These are phyloP conservation scores for Forbesichthys papilliferus DNA, from an alignment of 2,113 vertebrate genomes.

Conservation along the genomic window DNA sequence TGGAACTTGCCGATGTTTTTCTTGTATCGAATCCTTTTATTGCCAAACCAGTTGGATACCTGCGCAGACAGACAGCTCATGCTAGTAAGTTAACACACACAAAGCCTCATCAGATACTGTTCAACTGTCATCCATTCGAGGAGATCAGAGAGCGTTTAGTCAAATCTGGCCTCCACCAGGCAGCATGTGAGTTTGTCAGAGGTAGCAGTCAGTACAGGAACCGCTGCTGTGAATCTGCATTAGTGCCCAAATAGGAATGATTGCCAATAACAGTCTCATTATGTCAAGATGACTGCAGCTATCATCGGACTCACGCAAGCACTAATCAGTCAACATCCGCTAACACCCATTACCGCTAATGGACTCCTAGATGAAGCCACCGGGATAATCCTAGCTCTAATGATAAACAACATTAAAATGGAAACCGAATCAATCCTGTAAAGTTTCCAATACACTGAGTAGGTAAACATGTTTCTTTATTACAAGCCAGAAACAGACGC, in stretches of 20 bases:
- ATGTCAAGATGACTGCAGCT: slow-evolving; percentile 74
- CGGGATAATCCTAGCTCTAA: slow-evolving; percentile 73
- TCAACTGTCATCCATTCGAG: not conserved
- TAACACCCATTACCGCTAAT: slow-evolving; percentile 79
- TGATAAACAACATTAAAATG: slow-evolving; percentile 82
- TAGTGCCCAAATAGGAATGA: slow-evolving; percentile 73
- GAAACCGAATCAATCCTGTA: slow-evolving; percentile 77
- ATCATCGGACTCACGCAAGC: slow-evolving; percentile 73
- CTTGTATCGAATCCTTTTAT: slow-evolving; percentile 99
- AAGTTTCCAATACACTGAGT: slow-evolving; percentile 61
- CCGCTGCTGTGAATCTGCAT: slow-evolving; percentile 68
- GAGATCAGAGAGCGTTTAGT: slow-evolving; percentile 22
- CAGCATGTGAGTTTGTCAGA: slow-evolving; percentile 35
- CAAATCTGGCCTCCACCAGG: slow-evolving; percentile 38
- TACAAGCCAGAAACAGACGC: slow-evolving; percentile 60
- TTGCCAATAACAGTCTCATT: slow-evolving; percentile 78
- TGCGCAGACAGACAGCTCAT: slow-evolving; percentile 68
- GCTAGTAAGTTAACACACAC: not conserved
- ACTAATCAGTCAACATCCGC: slow-evolving; percentile 77
- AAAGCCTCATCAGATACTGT: not conserved
- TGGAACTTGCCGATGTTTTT: slow-evolving; percentile 99
- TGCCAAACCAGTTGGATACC: slow-evolving; percentile 99
- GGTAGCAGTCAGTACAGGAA: slow-evolving; percentile 35
- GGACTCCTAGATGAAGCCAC: slow-evolving; percentile 75
- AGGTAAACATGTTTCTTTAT: slow-evolving; percentile 75